Evolutionary conservation across 2,888 invertebrate genomes (phyloP).

Genomic region (Neoscelio sp.): DNA sequence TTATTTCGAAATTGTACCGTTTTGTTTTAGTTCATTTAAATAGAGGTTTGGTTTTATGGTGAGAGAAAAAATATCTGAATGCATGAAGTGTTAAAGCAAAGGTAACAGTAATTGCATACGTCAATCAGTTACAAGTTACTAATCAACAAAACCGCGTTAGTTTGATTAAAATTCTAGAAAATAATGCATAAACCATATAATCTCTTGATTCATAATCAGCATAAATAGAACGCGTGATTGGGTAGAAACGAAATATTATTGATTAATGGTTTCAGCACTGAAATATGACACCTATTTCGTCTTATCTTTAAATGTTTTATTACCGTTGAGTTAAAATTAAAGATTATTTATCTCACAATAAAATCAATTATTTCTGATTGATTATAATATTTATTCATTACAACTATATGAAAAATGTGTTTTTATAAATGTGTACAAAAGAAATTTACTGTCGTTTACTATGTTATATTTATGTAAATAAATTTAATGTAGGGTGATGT

Average conservation of each 20-base stretch:
- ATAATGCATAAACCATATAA: slow-evolving; percentile 57
- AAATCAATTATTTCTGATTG: not conserved
- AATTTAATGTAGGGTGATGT: no score
- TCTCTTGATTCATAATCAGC: slow-evolving; percentile 54
- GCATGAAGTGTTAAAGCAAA: not conserved
- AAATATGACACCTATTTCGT: slow-evolving; percentile 43
- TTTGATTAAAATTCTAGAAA: slow-evolving; percentile 60
- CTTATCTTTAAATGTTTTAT: slow-evolving; percentile 22
- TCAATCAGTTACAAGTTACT: slow-evolving; percentile 55
- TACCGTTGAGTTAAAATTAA: slow-evolving; percentile 19
- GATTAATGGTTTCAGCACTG: slow-evolving; percentile 47
- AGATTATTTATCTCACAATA: slow-evolving; percentile 9
- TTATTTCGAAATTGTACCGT: no score
- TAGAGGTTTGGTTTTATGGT: not conserved
- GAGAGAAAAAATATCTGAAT: slow-evolving; percentile 1
- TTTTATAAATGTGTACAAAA: no score
- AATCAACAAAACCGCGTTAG: slow-evolving; percentile 51
- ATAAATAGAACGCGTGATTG: slow-evolving; percentile 62
- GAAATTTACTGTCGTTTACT: no score
- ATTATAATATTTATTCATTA: no score
- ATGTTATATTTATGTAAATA: no score
- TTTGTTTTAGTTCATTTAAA: no score
- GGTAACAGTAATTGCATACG: slow-evolving; percentile 21
- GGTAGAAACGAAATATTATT: slow-evolving; percentile 59
- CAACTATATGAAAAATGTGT: no score